phyloP scores from a whole-genome alignment of 2,888 invertebrate genomes.

The Gnatocerus cornutus region DNA sequence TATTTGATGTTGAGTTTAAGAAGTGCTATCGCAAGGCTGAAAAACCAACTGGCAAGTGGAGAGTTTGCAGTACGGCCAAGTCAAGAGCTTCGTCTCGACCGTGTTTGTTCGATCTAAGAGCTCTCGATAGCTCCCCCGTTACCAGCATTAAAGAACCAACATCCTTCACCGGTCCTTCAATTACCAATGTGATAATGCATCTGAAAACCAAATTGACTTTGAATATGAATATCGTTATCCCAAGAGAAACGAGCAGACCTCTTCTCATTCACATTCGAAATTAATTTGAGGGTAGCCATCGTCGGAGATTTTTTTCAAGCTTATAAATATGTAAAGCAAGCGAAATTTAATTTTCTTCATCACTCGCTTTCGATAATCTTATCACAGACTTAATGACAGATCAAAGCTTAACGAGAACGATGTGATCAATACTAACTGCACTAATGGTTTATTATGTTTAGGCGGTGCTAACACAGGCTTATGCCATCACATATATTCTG shows the following conservation, averaged over 20 bases:
- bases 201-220: slow-evolving; percentile 59
- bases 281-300: slow-evolving; percentile 34
- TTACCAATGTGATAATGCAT: slow-evolving; percentile 64
- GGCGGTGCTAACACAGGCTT: slow-evolving; percentile 26
- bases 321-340: slow-evolving; percentile 43
- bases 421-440: slow-evolving; percentile 29
- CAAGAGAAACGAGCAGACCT: slow-evolving; percentile 12
- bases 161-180: slow-evolving; percentile 65
- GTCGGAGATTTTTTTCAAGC: slow-evolving; percentile 30
- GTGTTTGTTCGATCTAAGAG: slow-evolving; percentile 60
- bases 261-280: slow-evolving; percentile 27
- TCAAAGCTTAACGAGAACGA: slow-evolving; percentile 25
- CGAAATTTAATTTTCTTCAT: slow-evolving; percentile 41
- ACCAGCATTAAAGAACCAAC: slow-evolving; percentile 62
- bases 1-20: slow-evolving; percentile 35
- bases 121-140: slow-evolving; percentile 61
- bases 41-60: slow-evolving; percentile 54
- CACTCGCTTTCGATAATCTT: slow-evolving; percentile 40
- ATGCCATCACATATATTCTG: slow-evolving; percentile 19
- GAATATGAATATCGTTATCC: slow-evolving; percentile 62
- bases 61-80: slow-evolving; percentile 49
- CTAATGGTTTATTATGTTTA: slow-evolving; percentile 40
- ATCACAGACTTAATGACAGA: slow-evolving; percentile 37
- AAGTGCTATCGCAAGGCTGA: slow-evolving; percentile 41
- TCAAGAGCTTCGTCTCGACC: slow-evolving; percentile 57